A percentile compares a stretch with the other conserved stretches of the same genome.
phyloP scores from a whole-genome alignment of 2,113 vertebrate species.

The Aplodontia rufa region DNA sequence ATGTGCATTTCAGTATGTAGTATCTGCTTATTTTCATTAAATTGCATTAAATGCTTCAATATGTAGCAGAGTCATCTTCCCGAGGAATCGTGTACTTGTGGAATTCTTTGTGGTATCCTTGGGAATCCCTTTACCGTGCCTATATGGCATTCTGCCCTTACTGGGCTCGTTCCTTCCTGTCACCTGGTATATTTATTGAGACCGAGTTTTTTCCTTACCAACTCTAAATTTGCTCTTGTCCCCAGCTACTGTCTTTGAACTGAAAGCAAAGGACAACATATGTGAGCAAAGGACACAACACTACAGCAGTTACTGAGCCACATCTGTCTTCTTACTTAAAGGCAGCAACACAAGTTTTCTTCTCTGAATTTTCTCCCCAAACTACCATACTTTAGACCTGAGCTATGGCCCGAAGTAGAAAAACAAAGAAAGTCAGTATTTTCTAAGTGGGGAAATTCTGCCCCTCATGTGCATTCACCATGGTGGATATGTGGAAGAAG shows the following conservation, averaged over 20 bases:
- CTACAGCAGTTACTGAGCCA: not conserved
- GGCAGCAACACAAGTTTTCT: not conserved
- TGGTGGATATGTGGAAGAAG: not conserved
- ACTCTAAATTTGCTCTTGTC: constrained; percentile 26
- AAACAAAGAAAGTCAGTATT: constrained; percentile 40
- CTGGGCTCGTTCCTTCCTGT: not conserved
- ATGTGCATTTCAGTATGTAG: constrained; percentile 44
- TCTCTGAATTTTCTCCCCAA: not conserved
- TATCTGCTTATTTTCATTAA: constrained; percentile 77
- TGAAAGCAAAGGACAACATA: not conserved
- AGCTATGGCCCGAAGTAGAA: not conserved
- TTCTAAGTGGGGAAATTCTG: not conserved
- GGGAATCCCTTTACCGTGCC: constrained; percentile 56
- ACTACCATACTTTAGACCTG: not conserved
- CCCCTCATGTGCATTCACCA: not conserved
- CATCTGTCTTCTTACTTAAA: constrained; percentile 64
- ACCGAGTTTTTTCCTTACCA: not conserved
- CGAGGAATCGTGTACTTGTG: not conserved
- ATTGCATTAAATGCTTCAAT: constrained; percentile 73
- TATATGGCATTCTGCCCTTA: not conserved
- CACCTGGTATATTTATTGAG: constrained; percentile 59
- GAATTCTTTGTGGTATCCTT: constrained; percentile 49
- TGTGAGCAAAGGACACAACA: not conserved
- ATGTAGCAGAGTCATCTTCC: constrained; percentile 57
- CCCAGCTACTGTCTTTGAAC: constrained; percentile 60